Percentiles rank a stretch among this genome's conserved stretches.
Conservation (phyloP, 2,888 invertebrate species). For the Ophion costatus region DNA sequence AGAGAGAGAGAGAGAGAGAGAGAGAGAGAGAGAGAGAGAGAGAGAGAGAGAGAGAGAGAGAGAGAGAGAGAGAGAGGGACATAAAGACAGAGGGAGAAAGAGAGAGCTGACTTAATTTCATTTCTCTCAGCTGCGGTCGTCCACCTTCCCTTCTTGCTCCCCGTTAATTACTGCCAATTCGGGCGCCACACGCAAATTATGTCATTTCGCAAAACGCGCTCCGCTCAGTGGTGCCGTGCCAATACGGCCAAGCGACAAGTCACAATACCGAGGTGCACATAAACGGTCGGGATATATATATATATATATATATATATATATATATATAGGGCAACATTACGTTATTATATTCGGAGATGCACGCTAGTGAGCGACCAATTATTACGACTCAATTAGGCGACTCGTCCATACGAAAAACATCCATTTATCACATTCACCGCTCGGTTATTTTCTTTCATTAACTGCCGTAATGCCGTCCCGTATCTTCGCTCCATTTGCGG, state of each 20-base stretch:
- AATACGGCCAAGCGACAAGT: constrained; percentile 41
- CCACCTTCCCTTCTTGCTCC: constrained; percentile 66
- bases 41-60: neutral
- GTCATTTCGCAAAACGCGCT: constrained; percentile 74
- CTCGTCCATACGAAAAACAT: constrained; percentile 35
- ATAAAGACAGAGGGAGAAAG: neutral
- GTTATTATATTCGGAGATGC: constrained; percentile 18
- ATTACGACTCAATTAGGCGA: constrained; percentile 57
- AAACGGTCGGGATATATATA: too few relatives aligned
- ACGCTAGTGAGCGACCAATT: constrained; percentile 48
- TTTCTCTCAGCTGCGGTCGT: constrained; percentile 74
- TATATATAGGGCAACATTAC: too few relatives aligned
- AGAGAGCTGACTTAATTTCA: constrained; percentile 78
- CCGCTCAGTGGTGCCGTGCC: neutral
- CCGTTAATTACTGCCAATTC: constrained; percentile 83
- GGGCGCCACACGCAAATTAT: constrained; percentile 81
- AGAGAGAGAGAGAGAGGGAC: neutral
- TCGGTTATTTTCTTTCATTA: constrained; percentile 19
- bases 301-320: too few relatives aligned
- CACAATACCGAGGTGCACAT: constrained; percentile 6
- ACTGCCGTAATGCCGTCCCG: neutral
- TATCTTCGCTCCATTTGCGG: neutral
- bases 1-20: constrained; percentile 23
- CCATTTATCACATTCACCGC: constrained; percentile 23
- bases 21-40: neutral